phyloP scores from a whole-genome alignment of 2,888 invertebrate species.

The Leptogaster cylindrica region DNA sequence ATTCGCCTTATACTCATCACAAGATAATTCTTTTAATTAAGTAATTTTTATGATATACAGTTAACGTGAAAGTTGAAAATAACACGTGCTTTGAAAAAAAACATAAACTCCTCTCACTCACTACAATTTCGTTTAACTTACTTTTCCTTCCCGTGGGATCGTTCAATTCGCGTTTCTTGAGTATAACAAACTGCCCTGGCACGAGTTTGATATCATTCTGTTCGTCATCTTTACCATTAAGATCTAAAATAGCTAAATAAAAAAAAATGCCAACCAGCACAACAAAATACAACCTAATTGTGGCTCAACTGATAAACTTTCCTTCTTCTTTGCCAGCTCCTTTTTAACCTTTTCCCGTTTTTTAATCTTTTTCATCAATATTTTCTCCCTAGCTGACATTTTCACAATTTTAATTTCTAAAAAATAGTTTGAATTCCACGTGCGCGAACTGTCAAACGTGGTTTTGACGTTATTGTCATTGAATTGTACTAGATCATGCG shows the following conservation, averaged over 20 bases:
- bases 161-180: too few species aligned
- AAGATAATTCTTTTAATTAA: too few species aligned
- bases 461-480: too few species aligned
- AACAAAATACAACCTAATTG: too few species aligned
- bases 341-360: slow-evolving; percentile 77
- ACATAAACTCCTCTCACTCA: neutral
- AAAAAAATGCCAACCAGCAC: neutral
- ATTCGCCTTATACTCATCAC: slow-evolving; percentile 72
- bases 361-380: slow-evolving; percentile 78
- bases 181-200: slow-evolving; percentile 40
- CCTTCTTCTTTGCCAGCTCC: slow-evolving; percentile 69
- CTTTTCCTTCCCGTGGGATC: neutral
- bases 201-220: neutral
- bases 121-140: neutral
- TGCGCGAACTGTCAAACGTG: slow-evolving; percentile 1
- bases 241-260: neutral
- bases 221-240: slow-evolving; percentile 13
- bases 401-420: slow-evolving; percentile 11
- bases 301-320: neutral
- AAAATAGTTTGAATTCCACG: slow-evolving; percentile 1
- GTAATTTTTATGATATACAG: too few species aligned
- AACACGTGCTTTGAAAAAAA: neutral
- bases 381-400: slow-evolving; percentile 67
- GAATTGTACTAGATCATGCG: too few species aligned
- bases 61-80: neutral